Evolutionary conservation across 2,888 invertebrate genomes (phyloP).

Genomic region (Electrophaes corylata): DNA sequence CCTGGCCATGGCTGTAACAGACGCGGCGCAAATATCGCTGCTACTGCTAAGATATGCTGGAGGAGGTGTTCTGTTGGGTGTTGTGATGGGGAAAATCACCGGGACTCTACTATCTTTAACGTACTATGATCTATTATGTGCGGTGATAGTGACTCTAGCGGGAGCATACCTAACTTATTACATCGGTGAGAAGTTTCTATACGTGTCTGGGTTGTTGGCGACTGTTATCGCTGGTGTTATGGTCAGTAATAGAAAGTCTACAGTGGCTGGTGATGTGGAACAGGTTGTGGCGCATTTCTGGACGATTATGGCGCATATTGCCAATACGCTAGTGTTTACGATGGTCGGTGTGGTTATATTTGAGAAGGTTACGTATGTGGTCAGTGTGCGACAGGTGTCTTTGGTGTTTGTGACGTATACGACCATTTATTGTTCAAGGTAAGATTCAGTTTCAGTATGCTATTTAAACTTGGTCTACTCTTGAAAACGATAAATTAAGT

Average conservation of each 20-base stretch:
- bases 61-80: conserved; percentile 66
- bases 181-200: conserved; percentile 72
- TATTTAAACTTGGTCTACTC: neutral
- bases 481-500: too few species aligned
- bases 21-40: conserved; percentile 62
- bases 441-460: conserved; percentile 31
- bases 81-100: conserved; percentile 69
- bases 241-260: conserved; percentile 67
- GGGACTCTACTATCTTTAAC: conserved; percentile 63
- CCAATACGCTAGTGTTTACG: conserved; percentile 85
- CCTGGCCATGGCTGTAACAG: conserved; percentile 59
- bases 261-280: conserved; percentile 71
- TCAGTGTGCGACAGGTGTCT: conserved; percentile 66
- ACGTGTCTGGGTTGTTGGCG: conserved; percentile 70
- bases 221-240: conserved; percentile 69
- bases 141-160: conserved; percentile 65
- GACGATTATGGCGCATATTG: conserved; percentile 63
- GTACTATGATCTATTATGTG: conserved; percentile 69
- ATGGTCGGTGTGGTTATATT: conserved; percentile 86
- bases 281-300: conserved; percentile 65
- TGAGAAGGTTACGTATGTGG: conserved; percentile 74
- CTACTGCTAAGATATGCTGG: conserved; percentile 66
- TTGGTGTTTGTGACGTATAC: conserved; percentile 74
- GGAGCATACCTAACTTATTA: conserved; percentile 72
- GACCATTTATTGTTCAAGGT: conserved; percentile 75